Evolutionary conservation across 1,140 invertebrate genomes (phyloP), one percentile per base, ranked within the genome.

Genomic region (Cepaea nemoralis): DNA sequence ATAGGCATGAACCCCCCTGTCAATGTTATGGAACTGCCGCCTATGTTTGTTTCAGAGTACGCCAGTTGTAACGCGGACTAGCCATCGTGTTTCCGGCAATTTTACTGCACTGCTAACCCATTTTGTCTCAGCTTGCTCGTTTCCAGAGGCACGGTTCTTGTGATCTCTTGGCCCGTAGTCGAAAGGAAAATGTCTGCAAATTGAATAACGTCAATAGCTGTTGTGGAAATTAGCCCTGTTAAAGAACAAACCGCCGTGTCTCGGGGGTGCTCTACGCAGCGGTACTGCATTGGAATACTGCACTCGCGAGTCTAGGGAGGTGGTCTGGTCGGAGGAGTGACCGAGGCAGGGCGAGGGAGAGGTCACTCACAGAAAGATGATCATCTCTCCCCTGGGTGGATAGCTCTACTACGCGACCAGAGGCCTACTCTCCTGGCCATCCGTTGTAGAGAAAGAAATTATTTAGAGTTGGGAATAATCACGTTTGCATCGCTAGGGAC

Each of bases 161-260:
- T 31, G 42, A 74, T 70, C 71, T n/a, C 45, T 77, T 77, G 78
- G 73, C 82, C 78, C 24, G 77, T 37, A 71, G 78, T 79, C 79
- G 78, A 71, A 45, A 77, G 40, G 82, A 67, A 81, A 83, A 80
- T 77, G 78, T 33, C 78, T n/a, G 45, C 79, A 80, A 83, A 83
- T 71, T 77, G 63, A 83, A 83, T 83, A 83, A 83, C 67, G 82
- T 83, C 82, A 83, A 73, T 81, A 75, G 78, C 50, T 80, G 73
- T 83, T 83, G 78, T 42, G 82, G 69, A 83, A 80, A 83, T 83
- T 83, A 77, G 71, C 74, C 82, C 66, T 83, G 82, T 80, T 71
- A 83, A 42, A 59, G 82, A 81, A 77, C 82, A 83, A 71, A 75
- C 73, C 42, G 39, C 55, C 55, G 45, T 5, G 37, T 63, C 75